Evolutionary conservation across 2,888 invertebrate genomes (phyloP), one percentile per base, ranked within the genome.

Genomic region (Noctua janthe): DNA sequence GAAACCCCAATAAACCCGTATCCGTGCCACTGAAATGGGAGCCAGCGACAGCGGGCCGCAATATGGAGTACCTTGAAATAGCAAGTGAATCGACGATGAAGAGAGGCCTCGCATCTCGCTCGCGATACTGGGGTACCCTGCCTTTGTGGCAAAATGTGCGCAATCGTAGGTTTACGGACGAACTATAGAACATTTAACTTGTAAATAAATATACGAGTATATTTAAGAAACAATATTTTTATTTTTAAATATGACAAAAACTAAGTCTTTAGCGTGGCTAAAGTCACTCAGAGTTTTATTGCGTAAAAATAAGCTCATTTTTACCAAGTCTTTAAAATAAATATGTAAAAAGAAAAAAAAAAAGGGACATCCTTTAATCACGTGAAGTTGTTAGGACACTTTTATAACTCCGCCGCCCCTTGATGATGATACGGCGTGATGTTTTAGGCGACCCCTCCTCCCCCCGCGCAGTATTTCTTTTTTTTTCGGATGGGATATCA

Each of bases 61-160:
- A 90, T 83, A 97, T 97, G 96, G 98, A 97, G 93, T 98, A 98
- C 86, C 95, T 98, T 67, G 96, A 97, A 71, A 95, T 97, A 67
- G 94, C 96, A 13, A 91, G 92, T 0, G 89, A 97, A 51, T 93
- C 97, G 10, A 92, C 89, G 51, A 98, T 98, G 97, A 97, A 95
- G 29, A 94, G 96, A 62, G 91, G 98, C 71, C 93, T 97, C n/a
- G 95, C 96, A 0, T 96, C 97, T 2, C 96, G 98, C 74, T 97
- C 97, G 0, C 94, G 97, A 49, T 97, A 98, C 84, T 98, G 98
- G 98, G 95, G 96, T 39, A 93, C 94, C 8, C 90, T 98, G 35
- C 97, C 97, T 0, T 87, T 96, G 8, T 97, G 95, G 97, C 97
- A 92, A 88, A 97, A 94, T 66, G 76, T 92, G 7, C 89, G 90